Conservation (phyloP, 2,888 invertebrate species). For the Tenodera sinensis region DNA sequence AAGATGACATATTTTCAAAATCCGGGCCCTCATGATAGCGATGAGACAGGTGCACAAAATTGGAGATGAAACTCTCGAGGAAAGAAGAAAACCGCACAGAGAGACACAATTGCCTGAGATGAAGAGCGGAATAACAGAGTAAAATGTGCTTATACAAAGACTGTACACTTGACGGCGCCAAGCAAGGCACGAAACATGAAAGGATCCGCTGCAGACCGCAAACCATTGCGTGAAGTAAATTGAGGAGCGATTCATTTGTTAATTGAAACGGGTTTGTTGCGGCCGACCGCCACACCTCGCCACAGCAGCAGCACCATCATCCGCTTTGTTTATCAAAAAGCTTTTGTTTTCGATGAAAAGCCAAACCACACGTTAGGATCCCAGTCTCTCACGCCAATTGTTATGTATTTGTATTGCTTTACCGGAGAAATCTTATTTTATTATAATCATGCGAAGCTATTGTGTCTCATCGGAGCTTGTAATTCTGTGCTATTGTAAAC, state of each 20-base stretch:
- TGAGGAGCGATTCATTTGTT: background rate
- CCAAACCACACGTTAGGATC: background rate
- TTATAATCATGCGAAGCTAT: background rate
- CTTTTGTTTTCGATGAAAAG: background rate
- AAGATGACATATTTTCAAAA: too few relatives aligned
- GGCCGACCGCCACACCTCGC: background rate
- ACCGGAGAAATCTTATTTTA: background rate
- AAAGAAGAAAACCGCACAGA: too few relatives aligned
- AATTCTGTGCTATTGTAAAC: background rate
- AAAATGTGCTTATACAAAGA: too few relatives aligned
- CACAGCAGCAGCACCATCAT: background rate
- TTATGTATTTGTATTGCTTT: background rate
- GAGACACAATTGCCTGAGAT: too few relatives aligned
- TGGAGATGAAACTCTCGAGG: too few relatives aligned
- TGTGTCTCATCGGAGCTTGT: too few relatives aligned
- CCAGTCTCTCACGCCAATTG: background rate
- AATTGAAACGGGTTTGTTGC: conserved; percentile 1
- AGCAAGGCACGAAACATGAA: background rate
- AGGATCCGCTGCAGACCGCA: background rate
- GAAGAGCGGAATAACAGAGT: too few relatives aligned
- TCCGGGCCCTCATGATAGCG: too few relatives aligned
- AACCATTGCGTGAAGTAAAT: background rate
- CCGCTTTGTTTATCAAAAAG: background rate
- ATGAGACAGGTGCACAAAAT: too few relatives aligned
- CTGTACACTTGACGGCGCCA: background rate